Conservation (phyloP, 2,888 invertebrate species). For the Lamellibrachia satsuma region DNA sequence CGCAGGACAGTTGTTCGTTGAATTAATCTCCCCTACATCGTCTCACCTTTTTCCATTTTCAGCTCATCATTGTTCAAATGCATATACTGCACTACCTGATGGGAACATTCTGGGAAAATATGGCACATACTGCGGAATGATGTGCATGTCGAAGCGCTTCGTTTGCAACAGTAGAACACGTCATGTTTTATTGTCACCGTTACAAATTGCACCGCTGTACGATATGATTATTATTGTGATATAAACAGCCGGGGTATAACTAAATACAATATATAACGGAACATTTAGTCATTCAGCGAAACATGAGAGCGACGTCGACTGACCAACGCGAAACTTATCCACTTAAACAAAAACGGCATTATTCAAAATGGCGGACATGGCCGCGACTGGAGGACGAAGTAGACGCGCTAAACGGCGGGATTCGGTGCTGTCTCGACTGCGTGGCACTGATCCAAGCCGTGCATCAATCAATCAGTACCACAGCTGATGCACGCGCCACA, state of each 20-base stretch:
- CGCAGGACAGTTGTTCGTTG: background rate
- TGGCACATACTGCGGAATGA: background rate
- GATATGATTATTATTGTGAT: background rate
- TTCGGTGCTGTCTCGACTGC: background rate
- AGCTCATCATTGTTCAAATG: background rate
- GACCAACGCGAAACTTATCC: background rate
- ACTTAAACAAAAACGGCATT: background rate
- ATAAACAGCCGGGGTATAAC: background rate
- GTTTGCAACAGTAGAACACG: background rate
- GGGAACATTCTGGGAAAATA: background rate
- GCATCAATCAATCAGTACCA: background rate
- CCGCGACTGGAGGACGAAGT: background rate
- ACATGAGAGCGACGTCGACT: background rate
- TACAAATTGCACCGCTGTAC: background rate
- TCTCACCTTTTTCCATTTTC: background rate
- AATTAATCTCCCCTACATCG: background rate
- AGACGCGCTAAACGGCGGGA: background rate
- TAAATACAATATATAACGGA: background rate
- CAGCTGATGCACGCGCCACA: slow-evolving; percentile 1
- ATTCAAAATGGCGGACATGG: background rate
- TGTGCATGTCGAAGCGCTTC: background rate
- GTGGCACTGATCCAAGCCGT: background rate
- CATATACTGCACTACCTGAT: background rate
- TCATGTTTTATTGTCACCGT: background rate
- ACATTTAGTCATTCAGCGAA: background rate